Evolutionary conservation across 2,113 vertebrate species (phyloP).

Genomic region (Salvelinus sp.): DNA sequence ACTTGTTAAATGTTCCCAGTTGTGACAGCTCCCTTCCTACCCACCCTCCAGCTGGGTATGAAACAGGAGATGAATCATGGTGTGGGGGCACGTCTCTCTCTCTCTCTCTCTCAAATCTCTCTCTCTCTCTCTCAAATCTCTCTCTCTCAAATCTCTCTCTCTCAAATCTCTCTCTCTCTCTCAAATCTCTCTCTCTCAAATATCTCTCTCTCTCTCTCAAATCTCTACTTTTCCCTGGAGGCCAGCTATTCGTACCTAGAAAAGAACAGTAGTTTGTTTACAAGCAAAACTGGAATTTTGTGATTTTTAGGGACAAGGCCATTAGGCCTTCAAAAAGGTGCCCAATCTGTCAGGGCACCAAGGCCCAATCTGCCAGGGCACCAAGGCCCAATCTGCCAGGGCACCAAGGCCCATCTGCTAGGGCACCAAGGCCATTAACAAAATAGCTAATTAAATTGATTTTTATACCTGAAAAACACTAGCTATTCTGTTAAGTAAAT

Average conservation of each 20-base stretch:
- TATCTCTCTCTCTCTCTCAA: neutral
- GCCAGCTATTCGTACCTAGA: neutral
- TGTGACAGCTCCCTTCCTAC: slow-evolving; percentile 36
- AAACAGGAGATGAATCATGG: slow-evolving; percentile 71
- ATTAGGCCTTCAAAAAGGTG: neutral
- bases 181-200: neutral
- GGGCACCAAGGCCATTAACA: neutral
- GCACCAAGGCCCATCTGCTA: too few relatives aligned
- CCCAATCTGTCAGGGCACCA: too few relatives aligned
- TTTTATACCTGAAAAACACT: too few relatives aligned
- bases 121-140: neutral
- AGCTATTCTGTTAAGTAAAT: too few relatives aligned
- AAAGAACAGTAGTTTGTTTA: neutral
- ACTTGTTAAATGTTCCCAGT: slow-evolving; percentile 64
- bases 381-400: too few relatives aligned
- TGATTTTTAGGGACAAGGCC: too few relatives aligned
- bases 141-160: neutral
- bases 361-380: too few relatives aligned
- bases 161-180: neutral
- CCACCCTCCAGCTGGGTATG: slow-evolving; percentile 47
- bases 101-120: neutral
- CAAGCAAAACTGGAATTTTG: neutral
- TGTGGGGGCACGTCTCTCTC: slow-evolving; percentile 52
- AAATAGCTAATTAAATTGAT: neutral
- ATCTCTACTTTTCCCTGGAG: neutral